phyloP scores from a whole-genome alignment of 2,797 vertebrate species.

The Apogon hyalosoma region DNA sequence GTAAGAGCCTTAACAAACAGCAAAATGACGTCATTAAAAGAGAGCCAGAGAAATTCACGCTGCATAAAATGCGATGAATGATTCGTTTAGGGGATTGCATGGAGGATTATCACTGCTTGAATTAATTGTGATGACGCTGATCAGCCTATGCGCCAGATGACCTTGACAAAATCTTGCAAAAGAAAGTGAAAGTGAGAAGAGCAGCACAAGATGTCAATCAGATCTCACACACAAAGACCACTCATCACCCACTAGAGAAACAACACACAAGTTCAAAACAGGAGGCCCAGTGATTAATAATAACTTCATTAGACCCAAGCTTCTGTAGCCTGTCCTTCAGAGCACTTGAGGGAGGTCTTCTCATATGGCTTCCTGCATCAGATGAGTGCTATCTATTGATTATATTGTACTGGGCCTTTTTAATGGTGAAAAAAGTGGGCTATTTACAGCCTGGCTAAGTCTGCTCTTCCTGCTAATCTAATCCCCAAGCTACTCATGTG shows the following conservation, averaged over 20 bases:
- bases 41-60: too few species aligned
- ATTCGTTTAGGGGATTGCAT: too few species aligned
- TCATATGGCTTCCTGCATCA: slow-evolving; percentile 82
- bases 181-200: slow-evolving; percentile 44
- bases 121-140: too few species aligned
- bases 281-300: slow-evolving; percentile 83
- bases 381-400: slow-evolving; percentile 87
- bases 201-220: slow-evolving; percentile 50
- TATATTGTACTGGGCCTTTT: slow-evolving; percentile 84
- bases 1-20: too few species aligned
- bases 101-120: too few species aligned
- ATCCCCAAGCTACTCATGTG: slow-evolving; percentile 87
- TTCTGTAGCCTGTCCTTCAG: slow-evolving; percentile 83
- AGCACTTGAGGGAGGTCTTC: slow-evolving; percentile 85
- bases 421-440: slow-evolving; percentile 85
- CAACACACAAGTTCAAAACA: slow-evolving; percentile 81
- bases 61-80: too few species aligned
- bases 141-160: neutral
- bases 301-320: slow-evolving; percentile 82
- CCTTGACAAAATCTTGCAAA: slow-evolving; percentile 22
- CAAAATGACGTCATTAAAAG: too few species aligned
- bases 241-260: slow-evolving; percentile 82
- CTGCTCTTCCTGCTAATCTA: slow-evolving; percentile 88
- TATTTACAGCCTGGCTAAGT: slow-evolving; percentile 85
- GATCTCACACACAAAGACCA: slow-evolving; percentile 63